Evolutionary conservation across 1,140 invertebrate species (phyloP), one percentile per base, ranked within the genome.

Genomic region (Dreissena rostriformis): DNA sequence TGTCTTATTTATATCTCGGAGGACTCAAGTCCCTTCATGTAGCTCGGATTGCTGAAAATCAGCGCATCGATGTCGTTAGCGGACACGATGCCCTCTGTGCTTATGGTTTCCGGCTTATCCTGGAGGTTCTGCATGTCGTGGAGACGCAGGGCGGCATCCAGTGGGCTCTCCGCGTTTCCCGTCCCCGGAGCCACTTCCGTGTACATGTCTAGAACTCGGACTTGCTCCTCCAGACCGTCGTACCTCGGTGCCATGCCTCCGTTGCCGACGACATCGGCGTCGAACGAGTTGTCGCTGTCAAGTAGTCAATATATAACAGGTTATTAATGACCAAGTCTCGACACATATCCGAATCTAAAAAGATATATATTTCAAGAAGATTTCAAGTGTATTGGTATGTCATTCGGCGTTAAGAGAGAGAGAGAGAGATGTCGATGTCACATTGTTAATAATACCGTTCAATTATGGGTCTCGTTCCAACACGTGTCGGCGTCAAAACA

Each of bases 201-300:
- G 29, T 26, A 82, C 71, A 82, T 82, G 49, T 82, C 80, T 26
- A 82, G 57, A 19, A 28, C 75, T 15, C 66, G 63, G 51, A 68
- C 80, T 74, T 53, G 51, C 39, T 82, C 80, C 28, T 82, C 80
- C 11, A 74, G 49, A n/a, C 26, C 12, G 55, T 67, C 61, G 39
- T 65, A 65, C 12, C 22, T 39, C 5, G 19, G 22, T 11, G 53
- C 61, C 39, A 29, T 22, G 0, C 71, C 11, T 5, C 29, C 29
- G 1, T 65, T 49, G 29, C 70, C 80, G 6, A 82, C 71, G 24
- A 24, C 57, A 57, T 82, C 75, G 17, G 71, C 11, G 63, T 82
- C 80, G 5, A 82, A 26, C 11, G 80, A 82, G 29, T 82, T 75
- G 12, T 82, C 15, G 53, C 80, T 82, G 29, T 17, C 66, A 52